phyloP scores from a whole-genome alignment of 2,888 invertebrate genomes.

The Nematopogon swammerdamellus region DNA sequence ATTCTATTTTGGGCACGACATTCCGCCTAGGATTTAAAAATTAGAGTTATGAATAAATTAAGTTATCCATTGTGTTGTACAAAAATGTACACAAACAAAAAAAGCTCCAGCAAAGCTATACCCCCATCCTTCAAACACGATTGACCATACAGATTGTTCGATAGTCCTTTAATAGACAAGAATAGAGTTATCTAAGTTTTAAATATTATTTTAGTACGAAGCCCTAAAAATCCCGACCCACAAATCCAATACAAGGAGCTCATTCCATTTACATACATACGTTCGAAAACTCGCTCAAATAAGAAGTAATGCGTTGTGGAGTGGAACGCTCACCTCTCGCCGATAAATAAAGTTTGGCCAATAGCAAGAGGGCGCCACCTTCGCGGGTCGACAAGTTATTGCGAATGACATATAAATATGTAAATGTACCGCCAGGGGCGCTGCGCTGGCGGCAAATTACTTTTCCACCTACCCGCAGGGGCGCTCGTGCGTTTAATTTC shows the following conservation, averaged over 20 bases:
- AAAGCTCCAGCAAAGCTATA: too few relatives aligned
- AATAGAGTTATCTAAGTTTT: too few relatives aligned
- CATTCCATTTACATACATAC: neutral
- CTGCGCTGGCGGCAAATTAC: neutral
- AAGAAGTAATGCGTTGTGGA: neutral
- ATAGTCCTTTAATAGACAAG: too few relatives aligned
- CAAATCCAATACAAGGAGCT: neutral
- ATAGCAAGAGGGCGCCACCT: neutral
- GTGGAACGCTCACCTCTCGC: neutral
- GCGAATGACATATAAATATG: neutral
- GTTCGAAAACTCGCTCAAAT: neutral
- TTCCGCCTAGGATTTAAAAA: too few relatives aligned
- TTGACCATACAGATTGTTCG: too few relatives aligned
- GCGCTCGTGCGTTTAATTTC: neutral
- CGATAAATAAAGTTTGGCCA: neutral
- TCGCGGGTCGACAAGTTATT: neutral
- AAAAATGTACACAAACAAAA: too few relatives aligned
- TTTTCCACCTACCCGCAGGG: neutral
- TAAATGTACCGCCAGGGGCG: neutral
- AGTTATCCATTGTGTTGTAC: too few relatives aligned
- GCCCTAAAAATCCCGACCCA: neutral
- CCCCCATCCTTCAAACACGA: too few relatives aligned
- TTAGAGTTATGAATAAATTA: too few relatives aligned
- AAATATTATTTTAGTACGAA: too few relatives aligned
- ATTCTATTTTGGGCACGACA: too few relatives aligned